Evolutionary conservation across 2,113 vertebrate genomes (phyloP), one percentile per base, ranked within the genome.

Genomic region (Podilymbus podiceps): DNA sequence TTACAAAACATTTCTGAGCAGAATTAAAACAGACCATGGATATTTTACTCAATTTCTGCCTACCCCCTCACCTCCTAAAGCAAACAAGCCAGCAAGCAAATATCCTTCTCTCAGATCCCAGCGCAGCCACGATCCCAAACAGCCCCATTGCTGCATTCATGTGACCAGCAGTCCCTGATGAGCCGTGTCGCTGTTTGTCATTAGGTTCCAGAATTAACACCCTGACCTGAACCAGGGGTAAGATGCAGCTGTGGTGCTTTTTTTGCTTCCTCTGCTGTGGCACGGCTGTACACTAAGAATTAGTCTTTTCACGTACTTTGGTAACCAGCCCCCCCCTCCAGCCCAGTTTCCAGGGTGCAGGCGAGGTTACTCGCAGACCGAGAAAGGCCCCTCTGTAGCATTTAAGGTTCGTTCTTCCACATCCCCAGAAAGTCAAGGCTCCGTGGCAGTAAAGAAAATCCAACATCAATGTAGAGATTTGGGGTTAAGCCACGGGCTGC

Each of bases 151-250:
- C 47, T 12, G 35, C n/a, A 1, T 3, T 4, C 5, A 6, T 1
- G 72, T 4, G 55, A 23, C 28, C 81, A 11, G 19, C 0, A 22
- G 5, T 30, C 38, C 75, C 72, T 17, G 66, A 40, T 2, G 20
- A 76, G 18, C 40, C 8, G 7, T 2, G 47, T 2, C 9, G 11
- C 62, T 52, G 33, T 3, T 55, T 27, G 4, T 50, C 46, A 28
- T 18, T 42, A 64, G 67, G 17, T 14, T 79, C 77, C 90, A 89
- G 77, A 79, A 33, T 14, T 24, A 73, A 42, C 69, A 33, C 0
- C 60, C 52, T 0, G 1, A 52, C 50, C 66, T 0, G 2, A 60
- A 17, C 0, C 0, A 8, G 2, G 30, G 30, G 1, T 14, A 3
- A 63, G 44, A 22, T 8, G 14, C 47, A 22, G 2, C 33, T 18